Base-by-base conservation (phyloP, 2,888 invertebrate genomes). In the Cephus rjabovi region DNA sequence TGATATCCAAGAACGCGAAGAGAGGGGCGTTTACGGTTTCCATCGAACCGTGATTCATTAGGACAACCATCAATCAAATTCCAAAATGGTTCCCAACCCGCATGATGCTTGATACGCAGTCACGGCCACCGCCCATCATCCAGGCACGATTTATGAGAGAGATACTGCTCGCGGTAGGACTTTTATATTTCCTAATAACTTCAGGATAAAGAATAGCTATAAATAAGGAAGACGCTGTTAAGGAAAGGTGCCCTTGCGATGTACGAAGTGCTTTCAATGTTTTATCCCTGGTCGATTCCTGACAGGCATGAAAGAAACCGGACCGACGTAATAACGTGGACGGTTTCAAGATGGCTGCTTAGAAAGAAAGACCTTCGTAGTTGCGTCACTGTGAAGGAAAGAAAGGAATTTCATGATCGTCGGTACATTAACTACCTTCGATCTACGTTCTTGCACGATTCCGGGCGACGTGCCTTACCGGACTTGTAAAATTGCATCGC, bases 61-160 rank as follows among this genome's bases (percentile, higher is more conserved):
- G 81, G 77, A 77, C 76, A 74, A 79, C 81, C 79, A 83, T 84
- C 81, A 81, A 84, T 83, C 83, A 83, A 75, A 73, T 80, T 75
- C 75, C 79, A 73, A 83, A 84, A 84, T 80, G 80, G 75, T 75
- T 75, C 74, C 78, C 75, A 74, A 80, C 79, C 79, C 73, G 76
- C 78, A 80, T 75, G 79, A 79, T 68, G 77, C 76, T n/a, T 69
- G 77, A 80, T 81, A 77, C 75, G 70, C 79, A 73, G 79, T 79
- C 75, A 79, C 77, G 79, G 71, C 81, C 83, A 78, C 77, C 78
- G 79, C 79, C 80, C 81, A 77, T 56, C 71, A 71, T 34, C 77
- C 34, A 75, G 70, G 23, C 33, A 75, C 77, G 37, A 56, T 56
- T 56, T 56, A 56, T 56, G 56, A 56, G 23, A 56, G 56, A 56